Evolutionary conservation across 2,797 vertebrate genomes (phyloP).

Genomic region (Anguilla marmorata): DNA sequence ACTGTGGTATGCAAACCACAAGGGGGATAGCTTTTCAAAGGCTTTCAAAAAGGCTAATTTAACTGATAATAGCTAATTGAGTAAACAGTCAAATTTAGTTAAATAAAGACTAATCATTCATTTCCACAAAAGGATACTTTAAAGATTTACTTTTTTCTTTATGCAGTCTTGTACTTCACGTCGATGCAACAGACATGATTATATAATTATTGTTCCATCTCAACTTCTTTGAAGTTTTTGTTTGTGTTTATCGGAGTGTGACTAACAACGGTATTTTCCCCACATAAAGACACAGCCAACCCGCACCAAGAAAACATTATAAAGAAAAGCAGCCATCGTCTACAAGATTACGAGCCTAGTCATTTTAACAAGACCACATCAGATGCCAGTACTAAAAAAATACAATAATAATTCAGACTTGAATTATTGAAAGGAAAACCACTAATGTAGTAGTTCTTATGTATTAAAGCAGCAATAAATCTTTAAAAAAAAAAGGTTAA

Average conservation of each 20-base stretch:
- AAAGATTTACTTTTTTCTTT: background rate
- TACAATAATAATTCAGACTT: background rate
- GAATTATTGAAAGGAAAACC: slow-evolving; percentile 41
- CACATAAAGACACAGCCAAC: background rate
- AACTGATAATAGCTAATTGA: too few species aligned
- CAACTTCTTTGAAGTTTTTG: background rate
- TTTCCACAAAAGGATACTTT: background rate
- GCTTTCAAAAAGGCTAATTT: too few species aligned
- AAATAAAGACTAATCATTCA: background rate
- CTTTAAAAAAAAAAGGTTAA: slow-evolving; percentile 54
- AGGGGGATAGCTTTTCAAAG: too few species aligned
- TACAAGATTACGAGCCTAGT: background rate
- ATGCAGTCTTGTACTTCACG: background rate
- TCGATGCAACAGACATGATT: background rate
- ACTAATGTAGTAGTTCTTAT: background rate
- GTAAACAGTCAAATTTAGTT: background rate
- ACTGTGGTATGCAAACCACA: too few species aligned
- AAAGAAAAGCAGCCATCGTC: background rate
- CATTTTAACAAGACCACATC: slow-evolving; percentile 11
- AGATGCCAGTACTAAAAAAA: background rate
- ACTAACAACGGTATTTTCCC: background rate
- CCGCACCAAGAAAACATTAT: background rate
- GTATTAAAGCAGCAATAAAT: slow-evolving; percentile 46
- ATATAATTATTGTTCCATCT: background rate
- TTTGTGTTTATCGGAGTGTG: background rate